phyloP scores from a whole-genome alignment of 1,140 invertebrate species.

The Bradynema listronoti region DNA sequence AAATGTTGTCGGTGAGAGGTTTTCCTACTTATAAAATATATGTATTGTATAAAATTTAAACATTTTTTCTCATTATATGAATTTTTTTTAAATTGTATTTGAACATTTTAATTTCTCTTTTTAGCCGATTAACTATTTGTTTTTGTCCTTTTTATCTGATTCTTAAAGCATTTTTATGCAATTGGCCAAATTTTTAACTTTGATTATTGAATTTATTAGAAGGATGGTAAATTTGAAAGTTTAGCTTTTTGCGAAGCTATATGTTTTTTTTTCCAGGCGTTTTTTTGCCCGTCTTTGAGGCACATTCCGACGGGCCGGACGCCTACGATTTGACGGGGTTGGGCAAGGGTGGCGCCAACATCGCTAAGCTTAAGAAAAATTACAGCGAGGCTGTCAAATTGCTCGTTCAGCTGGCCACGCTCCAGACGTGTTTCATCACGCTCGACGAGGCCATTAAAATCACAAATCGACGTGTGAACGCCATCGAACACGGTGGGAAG shows the following conservation, averaged over 20 bases:
- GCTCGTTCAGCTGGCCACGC: conserved; percentile 82
- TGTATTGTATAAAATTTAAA: too few relatives aligned
- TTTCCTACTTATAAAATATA: too few relatives aligned
- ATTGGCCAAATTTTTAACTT: too few relatives aligned
- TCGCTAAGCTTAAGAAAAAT: conserved; percentile 89
- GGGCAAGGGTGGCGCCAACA: conserved; percentile 84
- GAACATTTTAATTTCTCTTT: too few relatives aligned
- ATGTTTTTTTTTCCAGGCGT: conserved; percentile 71
- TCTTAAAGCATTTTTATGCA: too few relatives aligned
- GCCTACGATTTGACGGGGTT: conserved; percentile 83
- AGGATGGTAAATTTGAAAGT: too few relatives aligned
- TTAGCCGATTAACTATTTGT: too few relatives aligned
- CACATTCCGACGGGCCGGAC: conserved; percentile 86
- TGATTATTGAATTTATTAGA: too few relatives aligned
- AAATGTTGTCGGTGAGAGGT: conserved; percentile 80
- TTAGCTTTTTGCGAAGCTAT: conserved; percentile 3
- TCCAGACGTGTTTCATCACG: conserved; percentile 93
- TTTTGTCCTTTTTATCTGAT: too few relatives aligned
- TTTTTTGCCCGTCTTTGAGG: conserved; percentile 86
- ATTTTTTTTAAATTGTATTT: too few relatives aligned
- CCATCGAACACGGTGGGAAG: conserved; percentile 86
- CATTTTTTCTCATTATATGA: too few relatives aligned
- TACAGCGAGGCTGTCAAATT: conserved; percentile 84
- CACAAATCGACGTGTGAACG: conserved; percentile 95
- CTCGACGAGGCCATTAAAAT: conserved; percentile 94